Evolutionary conservation across 2,113 vertebrate species (phyloP), one percentile per base, ranked within the genome.

Genomic region (Notothenia coriiceps): DNA sequence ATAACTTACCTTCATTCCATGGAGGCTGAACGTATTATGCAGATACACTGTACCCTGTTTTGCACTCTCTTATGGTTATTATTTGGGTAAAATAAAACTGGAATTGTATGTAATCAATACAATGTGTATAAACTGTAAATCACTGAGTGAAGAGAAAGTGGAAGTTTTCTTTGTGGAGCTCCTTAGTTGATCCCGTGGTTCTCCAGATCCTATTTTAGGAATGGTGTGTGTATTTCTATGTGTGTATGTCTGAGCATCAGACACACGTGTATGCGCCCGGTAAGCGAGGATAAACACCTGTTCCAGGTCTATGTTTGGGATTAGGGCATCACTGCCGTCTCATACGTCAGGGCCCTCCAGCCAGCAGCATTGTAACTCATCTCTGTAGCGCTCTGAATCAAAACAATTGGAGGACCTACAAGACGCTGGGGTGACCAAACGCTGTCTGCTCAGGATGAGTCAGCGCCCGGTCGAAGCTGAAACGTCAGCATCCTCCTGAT

Each of bases 221-320:
- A 60, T 5, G 8, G 10, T 33, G 10, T 29, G 29, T 29, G 29
- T 29, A 29, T 29, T 29, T 29, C 29, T 43, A 6, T 11, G 33
- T 70, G 50, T 40, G 50, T 71, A 43, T 56, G 64, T 70, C 15
- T 56, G 29, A 61, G 65, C 61, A 44, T 75, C 57, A 55, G 52
- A 51, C 55, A n/a, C 20, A 46, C 18, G 56, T 40, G 69, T 72
- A 25, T 76, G 13, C 29, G 15, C 55, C 60, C 40, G 44, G 55
- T 76, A 70, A 85, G 35, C 76, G 82, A 63, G 71, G 68, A 76
- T 87, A 88, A 86, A 86, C 63, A 86, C 77, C 64, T 43, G 25
- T 25, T 2, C 25, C 25, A 25, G 35, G 29, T 84, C 88, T 87
- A 77, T 80, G 79, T 82, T 80, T 85, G 78, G 62, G 79, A 80